phyloP scores from a whole-genome alignment of 2,113 vertebrate species.

The Neodontobutis hainanensis region DNA sequence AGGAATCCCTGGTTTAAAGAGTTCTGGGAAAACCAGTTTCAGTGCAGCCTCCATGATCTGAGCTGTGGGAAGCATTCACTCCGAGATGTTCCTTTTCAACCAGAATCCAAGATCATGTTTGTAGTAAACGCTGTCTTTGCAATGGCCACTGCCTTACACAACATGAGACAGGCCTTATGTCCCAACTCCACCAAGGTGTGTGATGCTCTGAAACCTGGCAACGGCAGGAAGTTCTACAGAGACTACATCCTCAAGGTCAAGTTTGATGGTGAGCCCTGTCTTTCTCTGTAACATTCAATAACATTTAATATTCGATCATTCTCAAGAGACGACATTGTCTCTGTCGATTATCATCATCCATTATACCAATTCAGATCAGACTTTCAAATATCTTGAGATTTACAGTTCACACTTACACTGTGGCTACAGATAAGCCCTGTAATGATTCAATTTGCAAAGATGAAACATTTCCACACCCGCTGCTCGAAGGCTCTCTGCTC shows the following conservation, averaged over 20 bases:
- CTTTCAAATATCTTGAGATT: slow-evolving; percentile 21
- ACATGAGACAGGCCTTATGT: slow-evolving; percentile 91
- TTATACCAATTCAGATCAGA: slow-evolving; percentile 34
- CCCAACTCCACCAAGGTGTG: slow-evolving; percentile 90
- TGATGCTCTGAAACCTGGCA: slow-evolving; percentile 89
- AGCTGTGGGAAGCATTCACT: slow-evolving; percentile 87
- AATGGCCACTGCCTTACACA: slow-evolving; percentile 92
- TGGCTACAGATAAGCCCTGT: slow-evolving; percentile 32
- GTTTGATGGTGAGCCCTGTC: slow-evolving; percentile 88
- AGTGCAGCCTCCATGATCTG: slow-evolving; percentile 85
- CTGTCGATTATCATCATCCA: slow-evolving; percentile 24
- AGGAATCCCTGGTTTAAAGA: slow-evolving; percentile 97
- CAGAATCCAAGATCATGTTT: slow-evolving; percentile 97
- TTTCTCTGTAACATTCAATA: not conserved
- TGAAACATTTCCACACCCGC: slow-evolving; percentile 33
- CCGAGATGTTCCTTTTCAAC: slow-evolving; percentile 86
- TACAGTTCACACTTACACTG: slow-evolving; percentile 26
- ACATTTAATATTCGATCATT: not conserved
- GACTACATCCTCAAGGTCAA: slow-evolving; percentile 97
- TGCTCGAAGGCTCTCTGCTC: slow-evolving; percentile 32
- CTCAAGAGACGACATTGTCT: slow-evolving; percentile 18
- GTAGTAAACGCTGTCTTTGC: slow-evolving; percentile 96
- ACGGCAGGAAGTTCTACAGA: slow-evolving; percentile 92
- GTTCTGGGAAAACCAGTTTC: slow-evolving; percentile 97
- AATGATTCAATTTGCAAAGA: slow-evolving; percentile 51